A percentile compares a stretch with the other conserved stretches of the same genome.
Conservation (phyloP, 1,140 invertebrate genomes). For the Vanessa atalanta region DNA sequence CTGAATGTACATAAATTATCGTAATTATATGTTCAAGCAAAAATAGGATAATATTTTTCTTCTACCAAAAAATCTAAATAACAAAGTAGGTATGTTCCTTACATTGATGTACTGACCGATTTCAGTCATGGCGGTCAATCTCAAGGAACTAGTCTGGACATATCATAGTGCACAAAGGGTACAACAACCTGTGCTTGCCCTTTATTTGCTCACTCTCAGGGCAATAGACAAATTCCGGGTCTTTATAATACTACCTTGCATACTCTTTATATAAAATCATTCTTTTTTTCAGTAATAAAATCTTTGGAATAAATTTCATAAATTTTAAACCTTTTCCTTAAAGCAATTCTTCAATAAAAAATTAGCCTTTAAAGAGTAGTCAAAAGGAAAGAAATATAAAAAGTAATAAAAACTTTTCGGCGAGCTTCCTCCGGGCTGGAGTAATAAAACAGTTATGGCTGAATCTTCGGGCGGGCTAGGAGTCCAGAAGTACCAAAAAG, state of each 20-base stretch:
- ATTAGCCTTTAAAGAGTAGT: slow-evolving; percentile 41
- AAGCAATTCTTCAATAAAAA: slow-evolving; percentile 14
- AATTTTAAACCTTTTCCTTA: slow-evolving; percentile 25
- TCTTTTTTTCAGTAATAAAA: neutral
- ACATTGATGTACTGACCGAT: no score
- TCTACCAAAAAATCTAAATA: neutral
- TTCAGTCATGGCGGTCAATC: no score
- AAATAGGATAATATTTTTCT: slow-evolving; percentile 1
- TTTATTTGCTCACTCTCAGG: no score
- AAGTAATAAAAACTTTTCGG: slow-evolving; percentile 52
- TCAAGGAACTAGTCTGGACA: no score
- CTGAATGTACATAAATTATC: slow-evolving; percentile 47
- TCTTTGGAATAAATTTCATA: neutral
- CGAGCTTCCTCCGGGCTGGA: slow-evolving; percentile 53
- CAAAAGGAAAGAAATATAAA: slow-evolving; percentile 43
- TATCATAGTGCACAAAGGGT: no score
- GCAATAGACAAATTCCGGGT: no score
- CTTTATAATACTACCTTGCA: no score
- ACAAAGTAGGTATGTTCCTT: no score
- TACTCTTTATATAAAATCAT: no score
- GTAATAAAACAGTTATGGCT: slow-evolving; percentile 70
- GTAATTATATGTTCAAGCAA: slow-evolving; percentile 38
- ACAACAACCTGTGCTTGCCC: no score
- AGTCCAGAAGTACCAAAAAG: slow-evolving; percentile 38
- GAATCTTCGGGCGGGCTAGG: slow-evolving; percentile 52